Base-by-base conservation (phyloP, 2,113 vertebrate species). In the Indicator maculatus region DNA sequence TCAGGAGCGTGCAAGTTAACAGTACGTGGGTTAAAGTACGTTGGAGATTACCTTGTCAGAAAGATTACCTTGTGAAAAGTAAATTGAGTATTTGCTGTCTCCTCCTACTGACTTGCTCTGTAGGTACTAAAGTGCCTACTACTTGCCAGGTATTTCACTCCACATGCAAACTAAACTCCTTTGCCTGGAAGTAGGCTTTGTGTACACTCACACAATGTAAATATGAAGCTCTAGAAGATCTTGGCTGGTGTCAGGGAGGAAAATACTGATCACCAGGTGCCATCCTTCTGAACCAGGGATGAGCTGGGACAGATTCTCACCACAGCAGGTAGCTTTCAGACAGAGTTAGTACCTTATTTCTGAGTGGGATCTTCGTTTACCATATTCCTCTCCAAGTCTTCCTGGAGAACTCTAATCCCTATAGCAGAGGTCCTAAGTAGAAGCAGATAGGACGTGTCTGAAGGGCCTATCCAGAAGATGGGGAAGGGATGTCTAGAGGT, bases 11-110 rank as follows among this genome's bases (percentile, higher is more conserved):
- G 21, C 53, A 85, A 64, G 41, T 73, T 87, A 93, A 87, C 70
- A 65, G 77, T 44, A 65, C 0, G 41, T 93, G 91, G 85, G 84
- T 64, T 95, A 77, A 70, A 89, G 67, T 52, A 56, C 11, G 5
- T 77, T 74, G 47, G 81, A 88, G 80, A 95, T 95, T 91, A 79
- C 78, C 74, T 85, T 93, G 95, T 91, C 88, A 88, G 76, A 53
- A 83, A 86, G 86, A 94, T 93, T 90, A 56, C 41, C 33, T 71
- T 86, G 45, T 87, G 18, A 73, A 76, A 93, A 61, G 63, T 36
- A 28, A 52, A 45, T 21, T 31, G 88, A 83, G 5, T 88, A 59
- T 90, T 83, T 93, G 72, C 59, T 16, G 1, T 38, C 58, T 95
- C 31, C 41, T 90, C 69, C 95, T 83, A 1, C 56, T 86, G 65